phyloP scores from a whole-genome alignment of 92 coral and sea anemone species.

The Zoanthus gigantus region DNA sequence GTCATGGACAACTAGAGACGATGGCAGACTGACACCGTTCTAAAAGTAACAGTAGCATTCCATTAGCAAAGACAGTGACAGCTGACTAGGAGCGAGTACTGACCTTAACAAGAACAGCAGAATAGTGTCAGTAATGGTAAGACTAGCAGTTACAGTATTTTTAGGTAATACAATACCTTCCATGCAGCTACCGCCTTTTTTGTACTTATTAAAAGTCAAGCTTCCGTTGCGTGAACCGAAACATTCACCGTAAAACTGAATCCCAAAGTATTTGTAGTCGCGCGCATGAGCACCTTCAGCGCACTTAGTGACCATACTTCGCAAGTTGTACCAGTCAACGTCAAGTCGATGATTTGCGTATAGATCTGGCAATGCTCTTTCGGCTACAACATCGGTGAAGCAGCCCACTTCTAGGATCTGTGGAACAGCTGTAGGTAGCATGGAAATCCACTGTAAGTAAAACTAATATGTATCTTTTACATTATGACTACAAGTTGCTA shows the following conservation, averaged over 20 bases:
- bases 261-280: conserved; percentile 70
- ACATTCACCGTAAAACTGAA: conserved; percentile 74
- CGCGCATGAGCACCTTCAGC: conserved; percentile 68
- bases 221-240: conserved; percentile 27
- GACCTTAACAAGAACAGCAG: background rate
- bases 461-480: background rate
- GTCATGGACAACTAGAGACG: too few species aligned
- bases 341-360: conserved; percentile 46
- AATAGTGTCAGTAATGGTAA: background rate
- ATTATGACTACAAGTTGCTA: too few species aligned
- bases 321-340: conserved; percentile 64
- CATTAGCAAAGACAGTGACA: too few species aligned
- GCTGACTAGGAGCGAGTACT: too few species aligned
- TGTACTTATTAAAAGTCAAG: conserved; percentile 25
- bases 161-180: background rate
- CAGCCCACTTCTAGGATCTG: conserved; percentile 72
- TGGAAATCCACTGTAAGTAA: background rate
- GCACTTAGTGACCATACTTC: conserved; percentile 70
- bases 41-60: too few species aligned
- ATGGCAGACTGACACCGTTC: too few species aligned
- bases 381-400: conserved; percentile 52
- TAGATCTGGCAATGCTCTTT: conserved; percentile 53
- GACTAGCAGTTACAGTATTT: background rate
- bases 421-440: conserved; percentile 51
- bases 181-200: background rate